These are phyloP conservation scores for Troglohyphantes excavatus DNA, from an alignment of 2,888 invertebrate species.

Conservation along the genomic window DNA sequence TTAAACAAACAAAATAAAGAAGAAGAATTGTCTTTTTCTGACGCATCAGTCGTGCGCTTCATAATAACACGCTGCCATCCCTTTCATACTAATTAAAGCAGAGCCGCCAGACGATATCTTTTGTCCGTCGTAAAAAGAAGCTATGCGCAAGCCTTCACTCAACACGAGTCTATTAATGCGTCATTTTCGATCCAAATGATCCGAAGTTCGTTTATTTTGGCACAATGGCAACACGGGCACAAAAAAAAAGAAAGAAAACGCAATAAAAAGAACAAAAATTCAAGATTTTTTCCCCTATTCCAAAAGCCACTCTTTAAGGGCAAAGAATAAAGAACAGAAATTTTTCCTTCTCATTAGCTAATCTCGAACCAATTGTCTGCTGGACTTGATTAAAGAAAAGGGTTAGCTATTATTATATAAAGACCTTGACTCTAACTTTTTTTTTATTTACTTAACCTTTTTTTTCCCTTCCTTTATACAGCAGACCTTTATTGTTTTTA, in stretches of 20 bases:
- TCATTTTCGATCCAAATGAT: slow-evolving; percentile 33
- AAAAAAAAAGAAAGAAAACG: not conserved
- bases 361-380: slow-evolving; percentile 59
- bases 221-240: slow-evolving; percentile 40
- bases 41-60: slow-evolving; percentile 3
- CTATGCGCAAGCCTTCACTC: slow-evolving; percentile 12
- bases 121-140: slow-evolving; percentile 3
- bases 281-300: slow-evolving; percentile 6
- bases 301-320: slow-evolving; percentile 22
- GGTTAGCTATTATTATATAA: slow-evolving; percentile 35
- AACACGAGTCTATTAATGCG: slow-evolving; percentile 18
- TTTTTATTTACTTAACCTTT: not conserved
- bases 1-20: not conserved
- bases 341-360: slow-evolving; percentile 48
- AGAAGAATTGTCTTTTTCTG: not conserved
- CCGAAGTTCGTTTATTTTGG: slow-evolving; percentile 45
- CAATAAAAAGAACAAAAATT: slow-evolving; percentile 18
- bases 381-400: slow-evolving; percentile 28
- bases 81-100: slow-evolving; percentile 30
- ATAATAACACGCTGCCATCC: not conserved
- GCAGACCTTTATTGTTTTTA: slow-evolving; percentile 22
- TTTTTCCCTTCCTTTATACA: slow-evolving; percentile 7
- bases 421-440: slow-evolving; percentile 46
- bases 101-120: not conserved
- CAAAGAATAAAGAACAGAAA: slow-evolving; percentile 7